Evolutionary conservation across 2,113 vertebrate genomes (phyloP).

Genomic region (Hylia prasina): DNA sequence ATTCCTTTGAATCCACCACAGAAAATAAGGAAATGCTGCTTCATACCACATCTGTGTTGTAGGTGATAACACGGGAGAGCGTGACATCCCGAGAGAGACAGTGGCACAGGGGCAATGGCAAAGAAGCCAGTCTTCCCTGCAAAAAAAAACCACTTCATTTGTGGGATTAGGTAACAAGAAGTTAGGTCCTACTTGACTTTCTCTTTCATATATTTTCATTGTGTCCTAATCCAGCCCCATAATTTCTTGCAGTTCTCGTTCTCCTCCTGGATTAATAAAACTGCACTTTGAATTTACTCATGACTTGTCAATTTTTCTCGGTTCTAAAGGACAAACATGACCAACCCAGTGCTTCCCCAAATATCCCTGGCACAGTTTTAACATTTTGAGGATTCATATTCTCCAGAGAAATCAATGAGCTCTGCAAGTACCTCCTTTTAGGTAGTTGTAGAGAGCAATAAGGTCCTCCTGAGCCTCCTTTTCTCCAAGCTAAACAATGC

Average conservation of each 20-base stretch:
- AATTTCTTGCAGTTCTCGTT: neutral
- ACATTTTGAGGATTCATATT: neutral
- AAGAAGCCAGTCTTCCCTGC: neutral
- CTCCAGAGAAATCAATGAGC: neutral
- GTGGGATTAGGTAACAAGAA: neutral
- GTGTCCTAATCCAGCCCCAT: neutral
- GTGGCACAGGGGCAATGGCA: neutral
- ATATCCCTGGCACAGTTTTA: neutral
- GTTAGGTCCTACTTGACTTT: neutral
- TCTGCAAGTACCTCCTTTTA: neutral
- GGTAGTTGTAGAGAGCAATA: neutral
- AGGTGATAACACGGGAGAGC: neutral
- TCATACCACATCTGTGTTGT: neutral
- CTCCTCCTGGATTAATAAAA: neutral
- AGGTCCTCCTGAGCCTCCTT: neutral
- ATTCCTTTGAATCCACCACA: neutral
- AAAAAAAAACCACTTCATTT: neutral
- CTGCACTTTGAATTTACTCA: neutral
- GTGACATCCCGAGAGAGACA: neutral
- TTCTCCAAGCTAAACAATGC: neutral
- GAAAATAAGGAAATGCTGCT: neutral
- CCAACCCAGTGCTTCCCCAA: neutral
- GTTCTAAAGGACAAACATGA: neutral
- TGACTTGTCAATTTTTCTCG: neutral
- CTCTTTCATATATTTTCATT: neutral